Percentiles rank a stretch among this genome's conserved stretches.
Evolutionary conservation across 2,888 invertebrate genomes (phyloP).

Genomic region (Teinopalpus imperialis): DNA sequence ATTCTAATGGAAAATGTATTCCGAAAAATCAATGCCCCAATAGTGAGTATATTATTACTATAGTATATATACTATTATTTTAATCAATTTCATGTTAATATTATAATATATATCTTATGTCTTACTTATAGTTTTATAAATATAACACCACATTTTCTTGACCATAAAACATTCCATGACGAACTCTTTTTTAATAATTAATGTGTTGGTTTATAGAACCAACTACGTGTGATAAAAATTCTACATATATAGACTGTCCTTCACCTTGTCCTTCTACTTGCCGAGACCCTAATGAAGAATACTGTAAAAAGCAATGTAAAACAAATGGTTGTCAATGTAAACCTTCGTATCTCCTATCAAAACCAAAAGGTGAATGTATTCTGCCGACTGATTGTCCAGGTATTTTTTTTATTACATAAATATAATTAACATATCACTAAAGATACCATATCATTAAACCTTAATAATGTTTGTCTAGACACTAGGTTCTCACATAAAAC

Average conservation of each 20-base stretch:
- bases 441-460: too few species aligned
- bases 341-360: conserved; percentile 35
- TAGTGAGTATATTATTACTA: conserved; percentile 32
- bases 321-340: conserved; percentile 40
- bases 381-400: conserved; percentile 41
- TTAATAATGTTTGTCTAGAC: too few species aligned
- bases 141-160: too few species aligned
- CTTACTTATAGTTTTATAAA: too few species aligned
- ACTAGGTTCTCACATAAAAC: too few species aligned
- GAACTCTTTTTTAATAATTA: too few species aligned
- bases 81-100: too few species aligned
- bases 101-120: too few species aligned
- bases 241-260: conserved; percentile 36
- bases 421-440: too few species aligned
- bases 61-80: too few species aligned
- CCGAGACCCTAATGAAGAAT: conserved; percentile 33
- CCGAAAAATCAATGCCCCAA: conserved; percentile 39
- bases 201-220: conserved; percentile 18
- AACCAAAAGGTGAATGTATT: conserved; percentile 38
- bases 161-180: too few species aligned
- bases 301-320: conserved; percentile 29
- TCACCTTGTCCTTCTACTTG: conserved; percentile 40
- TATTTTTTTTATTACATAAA: too few species aligned
- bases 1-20: conserved; percentile 39
- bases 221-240: conserved; percentile 42